phyloP scores from a whole-genome alignment of 2,888 invertebrate genomes.

The Diogma glabrata region DNA sequence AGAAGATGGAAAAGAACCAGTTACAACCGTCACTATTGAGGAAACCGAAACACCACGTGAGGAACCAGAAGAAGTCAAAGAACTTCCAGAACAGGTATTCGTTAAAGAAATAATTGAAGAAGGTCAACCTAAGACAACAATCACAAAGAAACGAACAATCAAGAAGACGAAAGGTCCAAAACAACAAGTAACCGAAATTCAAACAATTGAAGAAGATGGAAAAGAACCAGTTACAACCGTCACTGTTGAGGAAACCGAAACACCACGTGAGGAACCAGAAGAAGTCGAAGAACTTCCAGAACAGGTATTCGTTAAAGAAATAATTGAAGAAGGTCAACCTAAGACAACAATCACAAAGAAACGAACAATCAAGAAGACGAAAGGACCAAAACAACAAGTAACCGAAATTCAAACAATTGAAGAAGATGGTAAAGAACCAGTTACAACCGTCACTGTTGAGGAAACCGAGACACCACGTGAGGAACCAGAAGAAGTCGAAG shows the following conservation, averaged over 20 bases:
- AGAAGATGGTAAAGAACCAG: slow-evolving; percentile 26
- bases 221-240: slow-evolving; percentile 26
- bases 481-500: slow-evolving; percentile 11
- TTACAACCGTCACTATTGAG: slow-evolving; percentile 23
- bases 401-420: slow-evolving; percentile 27
- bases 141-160: slow-evolving; percentile 26
- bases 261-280: slow-evolving; percentile 12
- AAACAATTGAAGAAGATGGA: slow-evolving; percentile 33
- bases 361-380: slow-evolving; percentile 25
- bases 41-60: slow-evolving; percentile 19
- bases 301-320: slow-evolving; percentile 19
- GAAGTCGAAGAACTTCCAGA: slow-evolving; percentile 18
- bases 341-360: slow-evolving; percentile 26
- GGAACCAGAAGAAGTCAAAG: slow-evolving; percentile 18
- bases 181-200: slow-evolving; percentile 30
- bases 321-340: slow-evolving; percentile 23
- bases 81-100: slow-evolving; percentile 24
- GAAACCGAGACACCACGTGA: slow-evolving; percentile 18
- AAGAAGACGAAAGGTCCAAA: slow-evolving; percentile 21
- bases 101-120: slow-evolving; percentile 15
- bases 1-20: slow-evolving; percentile 29
- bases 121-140: slow-evolving; percentile 7
- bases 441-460: slow-evolving; percentile 24
- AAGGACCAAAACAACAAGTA: slow-evolving; percentile 23
- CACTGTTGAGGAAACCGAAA: slow-evolving; percentile 15